These are phyloP conservation scores for Sebastes nivosus DNA, from an alignment of 2,797 vertebrate genomes.

Conservation along the genomic window DNA sequence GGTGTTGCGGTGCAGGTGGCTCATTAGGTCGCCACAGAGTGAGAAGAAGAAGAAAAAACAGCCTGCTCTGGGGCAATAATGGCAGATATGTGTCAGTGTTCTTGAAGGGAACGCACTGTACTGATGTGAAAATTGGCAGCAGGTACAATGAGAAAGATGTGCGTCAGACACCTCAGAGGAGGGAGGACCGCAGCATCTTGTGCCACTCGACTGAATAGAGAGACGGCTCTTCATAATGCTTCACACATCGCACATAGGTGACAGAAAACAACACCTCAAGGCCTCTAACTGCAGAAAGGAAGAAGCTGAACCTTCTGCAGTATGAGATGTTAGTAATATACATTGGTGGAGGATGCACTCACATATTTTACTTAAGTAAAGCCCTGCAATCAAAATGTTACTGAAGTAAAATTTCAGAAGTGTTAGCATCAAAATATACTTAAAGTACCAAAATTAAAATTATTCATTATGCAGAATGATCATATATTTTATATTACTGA, in stretches of 20 bases:
- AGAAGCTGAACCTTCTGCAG: no score
- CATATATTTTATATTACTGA: no score
- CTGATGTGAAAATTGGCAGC: conserved; percentile 39
- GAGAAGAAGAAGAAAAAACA: conserved; percentile 19
- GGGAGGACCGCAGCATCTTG: background rate
- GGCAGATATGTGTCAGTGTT: conserved; percentile 31
- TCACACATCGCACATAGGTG: background rate
- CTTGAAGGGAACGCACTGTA: conserved; percentile 63
- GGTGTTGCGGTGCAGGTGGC: background rate
- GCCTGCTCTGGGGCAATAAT: conserved; percentile 35
- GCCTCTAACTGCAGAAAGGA: background rate
- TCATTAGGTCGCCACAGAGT: conserved; percentile 39
- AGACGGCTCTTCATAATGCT: background rate
- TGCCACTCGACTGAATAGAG: background rate
- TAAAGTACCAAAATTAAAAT: no score
- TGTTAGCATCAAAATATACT: no score
- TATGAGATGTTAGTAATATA: background rate
- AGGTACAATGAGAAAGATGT: conserved; percentile 14
- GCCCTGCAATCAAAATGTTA: no score
- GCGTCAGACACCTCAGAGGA: conserved; percentile 47
- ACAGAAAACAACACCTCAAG: background rate
- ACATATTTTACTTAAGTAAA: no score
- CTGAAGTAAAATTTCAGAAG: no score
- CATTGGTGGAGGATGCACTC: no score
- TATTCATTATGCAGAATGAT: no score